A percentile compares a stretch with the other conserved stretches of the same genome.
Evolutionary conservation across 1,140 invertebrate genomes (phyloP).

Genomic region (Dinoponera quadriceps): DNA sequence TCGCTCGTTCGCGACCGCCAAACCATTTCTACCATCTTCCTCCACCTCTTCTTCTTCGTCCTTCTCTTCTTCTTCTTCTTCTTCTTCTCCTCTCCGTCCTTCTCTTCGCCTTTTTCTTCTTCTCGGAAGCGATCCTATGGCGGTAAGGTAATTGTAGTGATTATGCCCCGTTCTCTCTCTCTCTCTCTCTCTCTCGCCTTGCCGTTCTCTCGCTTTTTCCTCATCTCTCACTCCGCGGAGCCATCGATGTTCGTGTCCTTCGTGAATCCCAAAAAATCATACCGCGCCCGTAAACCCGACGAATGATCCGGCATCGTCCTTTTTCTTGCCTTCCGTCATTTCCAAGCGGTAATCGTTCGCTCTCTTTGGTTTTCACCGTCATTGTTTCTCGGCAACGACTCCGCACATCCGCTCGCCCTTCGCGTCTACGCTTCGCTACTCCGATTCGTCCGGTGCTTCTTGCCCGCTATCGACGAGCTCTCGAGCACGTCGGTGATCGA

Average conservation of each 20-base stretch:
- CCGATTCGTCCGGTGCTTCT: constrained; percentile 27
- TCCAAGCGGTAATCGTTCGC: constrained; percentile 51
- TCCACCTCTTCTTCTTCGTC: constrained; percentile 37
- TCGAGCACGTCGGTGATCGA: constrained; percentile 34
- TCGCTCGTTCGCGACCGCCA: constrained; percentile 63
- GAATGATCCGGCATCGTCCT: constrained; percentile 53
- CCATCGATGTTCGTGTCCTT: constrained; percentile 70
- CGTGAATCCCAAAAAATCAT: constrained; percentile 73
- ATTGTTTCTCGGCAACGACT: constrained; percentile 47
- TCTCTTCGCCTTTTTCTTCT: constrained; percentile 71
- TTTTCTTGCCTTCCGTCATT: constrained; percentile 52
- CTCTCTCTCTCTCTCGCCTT: constrained; percentile 48
- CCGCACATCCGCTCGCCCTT: neutral
- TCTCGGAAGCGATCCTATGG: constrained; percentile 80
- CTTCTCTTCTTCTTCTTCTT: constrained; percentile 25
- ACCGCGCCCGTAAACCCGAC: constrained; percentile 64
- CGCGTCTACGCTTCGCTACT: constrained; percentile 34
- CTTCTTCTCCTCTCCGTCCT: constrained; percentile 33
- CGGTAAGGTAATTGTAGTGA: constrained; percentile 82
- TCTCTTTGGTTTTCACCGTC: constrained; percentile 54
- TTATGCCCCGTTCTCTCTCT: constrained; percentile 73
- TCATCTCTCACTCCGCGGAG: constrained; percentile 44
- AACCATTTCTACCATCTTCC: constrained; percentile 69
- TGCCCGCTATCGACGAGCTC: constrained; percentile 33
- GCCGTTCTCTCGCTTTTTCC: constrained; percentile 49